phyloP scores from a whole-genome alignment of 2,113 vertebrate genomes.

The Neodon shergylaensis region DNA sequence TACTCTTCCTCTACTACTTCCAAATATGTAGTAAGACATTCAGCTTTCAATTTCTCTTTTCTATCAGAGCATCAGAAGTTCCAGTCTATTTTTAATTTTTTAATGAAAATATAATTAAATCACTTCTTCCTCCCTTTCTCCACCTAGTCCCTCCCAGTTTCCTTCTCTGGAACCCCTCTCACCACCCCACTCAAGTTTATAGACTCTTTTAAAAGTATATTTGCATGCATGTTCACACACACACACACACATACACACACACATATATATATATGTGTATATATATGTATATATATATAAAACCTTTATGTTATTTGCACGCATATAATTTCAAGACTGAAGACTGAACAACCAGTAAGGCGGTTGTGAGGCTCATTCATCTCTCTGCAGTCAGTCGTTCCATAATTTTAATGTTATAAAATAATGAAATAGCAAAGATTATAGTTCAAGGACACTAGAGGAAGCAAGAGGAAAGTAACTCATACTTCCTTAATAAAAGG shows the following conservation, averaged over 20 bases:
- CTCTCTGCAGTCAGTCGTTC: too few species aligned
- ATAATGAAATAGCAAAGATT: not conserved
- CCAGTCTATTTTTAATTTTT: not conserved
- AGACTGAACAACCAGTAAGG: not conserved
- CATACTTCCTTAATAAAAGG: not conserved
- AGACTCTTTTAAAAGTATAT: not conserved
- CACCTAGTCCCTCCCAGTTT: not conserved
- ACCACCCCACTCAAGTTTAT: not conserved
- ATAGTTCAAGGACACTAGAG: not conserved
- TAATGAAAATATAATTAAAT: not conserved
- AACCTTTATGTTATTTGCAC: not conserved
- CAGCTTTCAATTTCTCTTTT: not conserved
- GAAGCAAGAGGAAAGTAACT: not conserved
- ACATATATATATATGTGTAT: not conserved
- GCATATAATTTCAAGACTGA: not conserved
- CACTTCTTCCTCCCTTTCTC: not conserved
- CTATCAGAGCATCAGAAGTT: not conserved
- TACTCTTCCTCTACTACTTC: rapidly evolving
- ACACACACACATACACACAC: too few species aligned
- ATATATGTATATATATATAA: too few species aligned
- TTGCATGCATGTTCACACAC: not conserved
- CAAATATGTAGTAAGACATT: not conserved
- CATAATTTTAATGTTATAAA: not conserved
- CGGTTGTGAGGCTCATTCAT: not conserved
- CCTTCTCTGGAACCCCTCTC: not conserved